Conservation (phyloP, 2,797 vertebrate species). For the Semotilus atromaculatus region DNA sequence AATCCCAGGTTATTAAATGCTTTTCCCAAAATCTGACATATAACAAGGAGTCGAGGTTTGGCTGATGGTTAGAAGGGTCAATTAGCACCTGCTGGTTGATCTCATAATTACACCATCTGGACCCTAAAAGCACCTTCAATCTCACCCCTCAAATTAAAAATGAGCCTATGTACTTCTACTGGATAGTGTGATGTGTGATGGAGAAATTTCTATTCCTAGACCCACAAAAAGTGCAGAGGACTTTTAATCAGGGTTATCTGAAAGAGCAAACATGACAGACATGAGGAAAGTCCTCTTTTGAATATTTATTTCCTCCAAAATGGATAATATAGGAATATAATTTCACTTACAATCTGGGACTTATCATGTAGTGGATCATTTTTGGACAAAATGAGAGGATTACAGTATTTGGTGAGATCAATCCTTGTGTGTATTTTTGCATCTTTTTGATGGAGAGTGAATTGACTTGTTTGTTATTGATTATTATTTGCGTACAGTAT, state of each 20-base stretch:
- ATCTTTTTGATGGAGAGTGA: background rate
- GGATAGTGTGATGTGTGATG: background rate
- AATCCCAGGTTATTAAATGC: background rate
- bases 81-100: background rate
- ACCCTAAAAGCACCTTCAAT: background rate
- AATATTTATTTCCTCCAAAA: background rate
- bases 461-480: background rate
- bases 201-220: background rate
- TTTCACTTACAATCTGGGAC: background rate
- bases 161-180: background rate
- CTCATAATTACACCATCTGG: background rate
- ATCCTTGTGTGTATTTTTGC: background rate
- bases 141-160: background rate
- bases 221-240: background rate
- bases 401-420: background rate
- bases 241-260: background rate
- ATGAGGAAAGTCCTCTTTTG: background rate
- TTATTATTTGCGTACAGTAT: background rate
- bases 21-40: background rate
- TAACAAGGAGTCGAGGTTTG: background rate
- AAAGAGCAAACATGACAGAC: background rate
- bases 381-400: background rate
- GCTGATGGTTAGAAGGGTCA: background rate
- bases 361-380: background rate
- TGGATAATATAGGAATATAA: background rate